A percentile compares a stretch with the other conserved stretches of the same genome.
Evolutionary conservation across 2,797 vertebrate genomes (phyloP).

Genomic region (Galagoides demidoff): DNA sequence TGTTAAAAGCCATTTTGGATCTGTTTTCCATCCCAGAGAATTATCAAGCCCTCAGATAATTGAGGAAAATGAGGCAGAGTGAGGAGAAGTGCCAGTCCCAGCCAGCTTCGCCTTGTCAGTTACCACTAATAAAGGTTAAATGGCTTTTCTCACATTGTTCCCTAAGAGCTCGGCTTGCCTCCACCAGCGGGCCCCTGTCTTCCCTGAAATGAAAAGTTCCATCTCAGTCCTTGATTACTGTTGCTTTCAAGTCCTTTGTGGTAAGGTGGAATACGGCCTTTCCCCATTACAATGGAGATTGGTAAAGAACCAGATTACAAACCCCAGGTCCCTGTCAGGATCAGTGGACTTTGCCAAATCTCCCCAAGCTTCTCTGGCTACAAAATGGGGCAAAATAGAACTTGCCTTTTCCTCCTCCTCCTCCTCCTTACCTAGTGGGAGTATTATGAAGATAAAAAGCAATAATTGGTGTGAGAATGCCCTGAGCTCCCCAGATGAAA

Average conservation of each 20-base stretch:
- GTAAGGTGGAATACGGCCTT: background rate
- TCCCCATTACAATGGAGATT: background rate
- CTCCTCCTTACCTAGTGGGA: constrained; percentile 37
- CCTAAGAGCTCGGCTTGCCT: background rate
- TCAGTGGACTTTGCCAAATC: background rate
- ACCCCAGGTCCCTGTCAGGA: background rate
- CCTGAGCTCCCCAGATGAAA: constrained; percentile 69
- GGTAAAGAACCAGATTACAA: background rate
- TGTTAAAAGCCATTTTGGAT: constrained; percentile 57
- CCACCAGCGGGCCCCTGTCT: background rate
- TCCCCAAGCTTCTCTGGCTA: background rate
- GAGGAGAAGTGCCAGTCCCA: background rate
- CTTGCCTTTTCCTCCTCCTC: constrained; percentile 4
- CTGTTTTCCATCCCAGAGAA: constrained; percentile 40
- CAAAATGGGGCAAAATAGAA: constrained; percentile 37
- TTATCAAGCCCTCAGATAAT: constrained; percentile 15
- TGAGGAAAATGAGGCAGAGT: constrained; percentile 57
- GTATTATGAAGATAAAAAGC: constrained; percentile 68
- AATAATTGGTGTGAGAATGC: constrained; percentile 74
- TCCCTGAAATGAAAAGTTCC: background rate
- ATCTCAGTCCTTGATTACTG: background rate
- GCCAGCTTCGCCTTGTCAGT: background rate
- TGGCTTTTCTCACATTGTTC: constrained; percentile 7
- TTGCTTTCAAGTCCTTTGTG: background rate
- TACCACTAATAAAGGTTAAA: background rate